Conservation (phyloP, 2,113 vertebrate genomes). For the Ciconia boyciana region DNA sequence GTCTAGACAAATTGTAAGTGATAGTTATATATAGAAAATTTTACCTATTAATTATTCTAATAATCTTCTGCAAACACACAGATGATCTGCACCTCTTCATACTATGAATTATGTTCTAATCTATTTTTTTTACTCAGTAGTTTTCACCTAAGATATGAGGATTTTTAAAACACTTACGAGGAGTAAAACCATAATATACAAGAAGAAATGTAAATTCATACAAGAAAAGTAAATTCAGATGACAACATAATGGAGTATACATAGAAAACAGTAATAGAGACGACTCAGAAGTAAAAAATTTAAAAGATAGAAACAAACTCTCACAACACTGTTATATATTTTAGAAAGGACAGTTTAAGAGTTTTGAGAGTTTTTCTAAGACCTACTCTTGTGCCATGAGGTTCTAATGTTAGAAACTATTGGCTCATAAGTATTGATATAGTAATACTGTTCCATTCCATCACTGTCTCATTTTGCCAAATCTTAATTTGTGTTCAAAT, state of each 20-base stretch:
- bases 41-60: neutral
- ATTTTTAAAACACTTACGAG: neutral
- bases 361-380: neutral
- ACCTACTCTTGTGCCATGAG: neutral
- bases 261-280: neutral
- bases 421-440: neutral
- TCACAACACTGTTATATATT: neutral
- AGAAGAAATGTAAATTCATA: neutral
- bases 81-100: neutral
- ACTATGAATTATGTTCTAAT: neutral
- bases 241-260: neutral
- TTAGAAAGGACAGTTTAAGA: neutral
- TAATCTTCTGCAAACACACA: neutral
- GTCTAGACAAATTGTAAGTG: neutral
- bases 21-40: neutral
- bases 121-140: neutral
- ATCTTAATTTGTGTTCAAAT: neutral
- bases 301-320: neutral
- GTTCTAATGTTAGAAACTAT: neutral
- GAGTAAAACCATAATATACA: neutral
- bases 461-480: neutral
- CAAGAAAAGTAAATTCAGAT: neutral
- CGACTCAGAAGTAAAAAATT: neutral
- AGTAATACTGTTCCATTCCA: neutral
- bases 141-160: neutral